Base-by-base conservation (phyloP, 2,113 vertebrate genomes). In the Heptranchias perlo region DNA sequence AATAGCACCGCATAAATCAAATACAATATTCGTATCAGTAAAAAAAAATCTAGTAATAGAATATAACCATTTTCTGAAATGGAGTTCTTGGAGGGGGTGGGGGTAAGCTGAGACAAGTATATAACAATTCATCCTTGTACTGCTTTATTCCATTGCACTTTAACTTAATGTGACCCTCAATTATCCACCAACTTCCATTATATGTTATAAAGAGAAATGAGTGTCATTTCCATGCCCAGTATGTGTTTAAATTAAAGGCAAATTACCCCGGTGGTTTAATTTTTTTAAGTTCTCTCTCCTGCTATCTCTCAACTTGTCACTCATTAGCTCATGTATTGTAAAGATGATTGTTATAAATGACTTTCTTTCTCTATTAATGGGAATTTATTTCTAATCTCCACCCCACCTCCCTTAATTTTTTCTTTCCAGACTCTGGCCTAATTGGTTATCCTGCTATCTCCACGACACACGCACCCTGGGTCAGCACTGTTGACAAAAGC, bases 401-500 rank as follows among this genome's bases (percentile, higher is more conserved):
- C 6, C 47, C 23, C n/a, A 16, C 18, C 8, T 54, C 23, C 64
- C 62, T 28, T 67, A n/a, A 35, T 95, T 65, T 96, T 96, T 6
- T 92, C 96, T 49, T 96, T 96, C 65, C 97, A 98, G 98, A 97
- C 96, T 97, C 97, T 96, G 97, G 96, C 96, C 97, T 97, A 96
- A 97, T 98, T 96, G 97, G 96, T 96, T 98, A 97, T 96, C 97
- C 97, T 0, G 96, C 97, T 78, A 97, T 97, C 96, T 97, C 97
- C 58, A 98, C 97, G 0, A 96, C 97, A 52, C 97, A 97, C 96
- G 97, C 97, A 0, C 97, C 97, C 54, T 98, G 97, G 97, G 97
- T 98, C 96, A 97, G 96, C 0, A 96, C 97, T 0, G 96, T 97
- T 96, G 97, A 98, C 67, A 98, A 97, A 92, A 96, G 96, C 67